Evolutionary conservation across 2,113 vertebrate species (phyloP), one percentile per base, ranked within the genome.

Genomic region (Pitta sordida): DNA sequence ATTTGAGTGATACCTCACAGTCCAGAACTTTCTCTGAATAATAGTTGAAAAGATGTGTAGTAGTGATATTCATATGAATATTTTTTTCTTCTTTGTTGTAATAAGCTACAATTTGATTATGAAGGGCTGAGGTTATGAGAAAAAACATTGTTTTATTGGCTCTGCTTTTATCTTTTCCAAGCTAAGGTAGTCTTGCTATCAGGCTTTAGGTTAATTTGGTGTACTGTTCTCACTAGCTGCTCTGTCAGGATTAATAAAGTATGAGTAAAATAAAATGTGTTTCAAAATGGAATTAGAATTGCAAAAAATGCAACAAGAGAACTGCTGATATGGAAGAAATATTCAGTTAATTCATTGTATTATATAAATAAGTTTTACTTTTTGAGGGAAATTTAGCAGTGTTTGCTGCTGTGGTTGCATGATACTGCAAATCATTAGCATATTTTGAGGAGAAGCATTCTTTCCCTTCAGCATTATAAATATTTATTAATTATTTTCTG

Each of bases 281-380:
- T 94, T 88, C 32, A 41, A 41, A 83, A 81, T 90, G 4, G 86
- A 87, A 88, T 83, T 59, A 30, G 27, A 77, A 59, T 69, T 88
- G 83, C 75, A 52, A 87, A 85, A 88, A 88, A 56, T 59, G 23
- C 34, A 84, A 56, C 43, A 89, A 75, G 46, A 77, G 67, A 86
- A 86, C 51, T 90, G 96, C 93, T 96, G 93, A 95, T 39, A 51
- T 24, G 20, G 56, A 65, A 90, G 76, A 95, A 90, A 86, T 70
- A 14, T 22, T 86, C 48, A 74, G 26, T 58, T 93, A 80, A 96
- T 95, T 93, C 20, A 51, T 70, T 91, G 53, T 85, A 69, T 90
- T 88, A 20, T 71, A 81, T 78, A 69, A 94, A 78, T 76, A 94
- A 91, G 37, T 69, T 73, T 67, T n/a, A 83, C 23, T 88, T 94